These are phyloP conservation scores for Eulemur rufifrons DNA, from an alignment of 2,113 vertebrate genomes.

Conservation along the genomic window DNA sequence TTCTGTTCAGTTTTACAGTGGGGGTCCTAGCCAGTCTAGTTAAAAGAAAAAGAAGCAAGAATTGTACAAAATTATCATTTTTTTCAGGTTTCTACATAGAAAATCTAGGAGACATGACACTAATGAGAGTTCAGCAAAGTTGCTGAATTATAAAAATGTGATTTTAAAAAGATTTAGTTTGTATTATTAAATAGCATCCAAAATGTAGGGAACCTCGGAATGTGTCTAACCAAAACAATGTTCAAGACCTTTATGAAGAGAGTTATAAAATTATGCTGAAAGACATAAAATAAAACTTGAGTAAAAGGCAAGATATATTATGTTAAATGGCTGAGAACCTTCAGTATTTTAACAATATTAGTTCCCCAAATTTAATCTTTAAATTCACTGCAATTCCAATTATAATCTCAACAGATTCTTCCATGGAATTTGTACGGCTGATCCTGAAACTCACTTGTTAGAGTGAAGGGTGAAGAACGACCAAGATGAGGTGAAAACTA, in stretches of 20 bases:
- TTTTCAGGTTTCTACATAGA: background rate
- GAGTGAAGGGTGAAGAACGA: background rate
- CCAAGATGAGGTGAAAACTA: background rate
- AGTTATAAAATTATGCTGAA: background rate
- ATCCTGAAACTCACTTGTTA: background rate
- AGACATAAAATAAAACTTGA: background rate
- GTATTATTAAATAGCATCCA: background rate
- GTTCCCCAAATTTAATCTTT: background rate
- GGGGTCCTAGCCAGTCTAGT: background rate
- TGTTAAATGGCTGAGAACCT: background rate
- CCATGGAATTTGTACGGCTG: background rate
- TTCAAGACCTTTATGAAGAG: background rate
- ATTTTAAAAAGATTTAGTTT: background rate
- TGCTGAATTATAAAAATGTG: background rate
- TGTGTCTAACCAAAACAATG: background rate
- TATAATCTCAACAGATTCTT: background rate
- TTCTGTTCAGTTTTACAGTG: background rate
- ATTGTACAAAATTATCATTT: background rate
- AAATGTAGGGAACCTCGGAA: background rate
- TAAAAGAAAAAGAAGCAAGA: background rate
- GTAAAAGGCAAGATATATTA: background rate
- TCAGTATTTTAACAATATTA: background rate
- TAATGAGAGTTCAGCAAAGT: background rate
- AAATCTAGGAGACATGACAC: background rate
- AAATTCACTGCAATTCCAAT: background rate